Percentiles rank a stretch among this genome's conserved stretches.
These are phyloP conservation scores for Drosophila subpulchrella DNA, from an alignment of 1,140 invertebrate genomes.

Conservation along the genomic window DNA sequence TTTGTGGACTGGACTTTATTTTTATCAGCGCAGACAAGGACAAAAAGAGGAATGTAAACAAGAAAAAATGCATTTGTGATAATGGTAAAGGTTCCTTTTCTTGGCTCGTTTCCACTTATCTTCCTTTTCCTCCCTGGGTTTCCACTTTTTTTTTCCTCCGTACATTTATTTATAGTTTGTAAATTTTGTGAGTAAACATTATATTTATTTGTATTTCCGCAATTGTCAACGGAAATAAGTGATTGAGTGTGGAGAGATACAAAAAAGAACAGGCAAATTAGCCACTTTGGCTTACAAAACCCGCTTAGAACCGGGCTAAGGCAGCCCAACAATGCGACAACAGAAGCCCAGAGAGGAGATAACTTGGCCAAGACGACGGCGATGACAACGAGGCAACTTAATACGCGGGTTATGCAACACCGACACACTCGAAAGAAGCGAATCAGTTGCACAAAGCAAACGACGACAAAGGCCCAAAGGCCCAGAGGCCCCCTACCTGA, in stretches of 20 bases:
- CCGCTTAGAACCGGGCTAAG: conserved; percentile 34
- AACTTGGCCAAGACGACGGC: conserved; percentile 40
- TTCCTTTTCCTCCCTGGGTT: background rate
- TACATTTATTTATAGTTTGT: conserved; percentile 71
- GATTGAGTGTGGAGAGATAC: conserved; percentile 14
- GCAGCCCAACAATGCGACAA: conserved; percentile 21
- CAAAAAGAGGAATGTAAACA: conserved; percentile 44
- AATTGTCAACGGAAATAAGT: conserved; percentile 38
- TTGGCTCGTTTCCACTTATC: conserved; percentile 26
- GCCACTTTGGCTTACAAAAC: conserved; percentile 15
- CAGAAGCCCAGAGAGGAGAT: conserved; percentile 17
- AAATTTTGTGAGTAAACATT: conserved; percentile 68
- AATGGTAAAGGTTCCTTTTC: conserved; percentile 35
- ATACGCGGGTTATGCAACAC: conserved; percentile 46
- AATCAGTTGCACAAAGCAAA: conserved; percentile 53
- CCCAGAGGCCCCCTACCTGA: conserved; percentile 17
- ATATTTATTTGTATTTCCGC: conserved; percentile 64
- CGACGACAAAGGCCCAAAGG: conserved; percentile 11
- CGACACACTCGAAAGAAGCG: conserved; percentile 9
- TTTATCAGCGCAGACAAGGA: conserved; percentile 53
- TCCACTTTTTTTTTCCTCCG: conserved; percentile 3
- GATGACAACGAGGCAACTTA: conserved; percentile 50
- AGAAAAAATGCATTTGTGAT: conserved; percentile 50
- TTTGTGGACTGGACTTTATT: conserved; percentile 58
- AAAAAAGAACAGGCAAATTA: conserved; percentile 6